Base-by-base conservation (phyloP, 2,113 vertebrate species). In the Trachemys scripta region DNA sequence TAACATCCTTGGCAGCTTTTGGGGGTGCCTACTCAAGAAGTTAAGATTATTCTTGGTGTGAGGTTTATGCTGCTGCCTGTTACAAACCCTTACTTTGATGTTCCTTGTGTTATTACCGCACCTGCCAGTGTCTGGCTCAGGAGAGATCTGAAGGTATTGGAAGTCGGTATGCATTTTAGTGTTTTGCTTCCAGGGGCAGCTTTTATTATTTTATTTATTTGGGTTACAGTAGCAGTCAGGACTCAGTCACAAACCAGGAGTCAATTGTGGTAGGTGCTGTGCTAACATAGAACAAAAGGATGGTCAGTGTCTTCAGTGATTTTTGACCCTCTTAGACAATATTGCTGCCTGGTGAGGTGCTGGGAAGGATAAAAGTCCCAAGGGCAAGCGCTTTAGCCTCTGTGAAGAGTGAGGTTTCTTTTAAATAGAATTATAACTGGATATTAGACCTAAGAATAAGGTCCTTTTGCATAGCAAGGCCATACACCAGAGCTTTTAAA, bases 361-460 rank as follows among this genome's bases (percentile, higher is more conserved):
- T 1, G 50, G 69, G 93, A 89, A 80, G 38, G 53, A 90, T 65
- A 62, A 95, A 95, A 94, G 72, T 82, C 94, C 85, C 27, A 35
- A 54, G 91, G 96, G 92, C 89, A 89, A 84, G 89, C 47, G 42
- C 80, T 95, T 95, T 84, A 82, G 84, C 83, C 65, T 95, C 94
- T 94, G 91, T 94, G 93, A 96, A 95, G 93, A 95, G 86, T 93
- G 92, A 90, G 89, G 89, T 96, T 97, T 94, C 86, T 94, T 97
- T 96, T 95, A 96, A 96, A 96, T 85, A 96, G 95, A 98, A 90
- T 96, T 96, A 90, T 88, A 95, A 88, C 94, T 93, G 88, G n/a
- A 90, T 97, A 96, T 94, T 91, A 96, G 90, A 96, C 96, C 95
- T 96, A 96, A 96, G 94, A 93, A 90, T 35, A 92, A 88, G 72